phyloP scores from a whole-genome alignment of 2,888 invertebrate species.

The Cistogaster globosa region DNA sequence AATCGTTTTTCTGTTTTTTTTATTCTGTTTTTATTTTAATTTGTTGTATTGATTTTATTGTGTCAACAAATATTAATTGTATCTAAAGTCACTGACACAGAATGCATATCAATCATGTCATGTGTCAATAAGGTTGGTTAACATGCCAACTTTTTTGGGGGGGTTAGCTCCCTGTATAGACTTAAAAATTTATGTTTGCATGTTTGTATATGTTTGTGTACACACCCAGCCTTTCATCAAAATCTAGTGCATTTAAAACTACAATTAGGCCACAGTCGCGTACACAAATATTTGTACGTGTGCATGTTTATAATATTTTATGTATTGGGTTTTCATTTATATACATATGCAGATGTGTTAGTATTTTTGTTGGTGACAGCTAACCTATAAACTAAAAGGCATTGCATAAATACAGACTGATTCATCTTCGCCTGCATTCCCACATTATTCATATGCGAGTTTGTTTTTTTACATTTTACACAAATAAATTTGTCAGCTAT shows the following conservation, averaged over 20 bases:
- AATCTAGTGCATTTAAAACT: conserved; percentile 27
- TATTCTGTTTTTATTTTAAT: conserved; percentile 1
- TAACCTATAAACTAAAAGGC: conserved; percentile 18
- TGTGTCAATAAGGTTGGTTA: conserved; percentile 67
- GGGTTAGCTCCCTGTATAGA: too few relatives aligned
- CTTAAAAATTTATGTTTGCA: too few relatives aligned
- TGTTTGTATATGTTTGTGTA: too few relatives aligned
- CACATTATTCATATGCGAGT: too few relatives aligned
- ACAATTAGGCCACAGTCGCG: conserved; percentile 38
- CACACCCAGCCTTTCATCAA: not conserved
- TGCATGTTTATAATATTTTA: not conserved
- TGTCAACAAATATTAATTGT: conserved; percentile 65
- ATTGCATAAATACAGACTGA: not conserved
- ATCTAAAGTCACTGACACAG: conserved; percentile 55
- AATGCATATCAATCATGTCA: conserved; percentile 68
- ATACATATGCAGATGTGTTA: not conserved
- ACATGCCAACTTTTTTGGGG: conserved; percentile 33
- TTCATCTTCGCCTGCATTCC: not conserved
- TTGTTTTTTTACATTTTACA: conserved; percentile 34
- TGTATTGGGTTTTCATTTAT: not conserved
- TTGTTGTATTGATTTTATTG: conserved; percentile 57
- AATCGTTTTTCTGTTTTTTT: not conserved
- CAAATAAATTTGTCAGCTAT: conserved; percentile 53
- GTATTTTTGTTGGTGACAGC: conserved; percentile 4
- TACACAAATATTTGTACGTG: not conserved